Conservation (phyloP, 2,797 vertebrate genomes). For the Periparus ater region DNA sequence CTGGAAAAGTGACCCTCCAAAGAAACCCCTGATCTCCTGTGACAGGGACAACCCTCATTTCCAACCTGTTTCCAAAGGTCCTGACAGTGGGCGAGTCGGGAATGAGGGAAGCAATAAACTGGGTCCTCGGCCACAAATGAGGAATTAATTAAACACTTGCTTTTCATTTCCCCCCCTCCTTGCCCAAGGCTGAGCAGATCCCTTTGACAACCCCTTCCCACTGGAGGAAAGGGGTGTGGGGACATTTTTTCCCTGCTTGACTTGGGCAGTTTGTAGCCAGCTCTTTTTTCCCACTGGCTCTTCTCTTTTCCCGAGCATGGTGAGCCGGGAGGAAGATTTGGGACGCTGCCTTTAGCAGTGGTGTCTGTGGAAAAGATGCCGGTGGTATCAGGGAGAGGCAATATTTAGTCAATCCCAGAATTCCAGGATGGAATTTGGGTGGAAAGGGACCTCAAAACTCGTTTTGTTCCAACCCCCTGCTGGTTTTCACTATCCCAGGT, state of each 20-base stretch:
- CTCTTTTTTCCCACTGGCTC: not conserved
- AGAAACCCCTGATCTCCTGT: not conserved
- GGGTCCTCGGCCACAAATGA: not conserved
- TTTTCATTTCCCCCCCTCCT: not conserved
- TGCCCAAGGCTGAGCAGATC: not conserved
- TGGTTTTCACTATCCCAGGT: fast-evolving
- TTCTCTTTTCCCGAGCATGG: fast-evolving
- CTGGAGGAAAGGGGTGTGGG: not conserved
- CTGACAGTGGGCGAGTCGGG: not conserved
- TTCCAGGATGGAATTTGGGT: not conserved
- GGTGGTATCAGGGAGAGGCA: fast-evolving
- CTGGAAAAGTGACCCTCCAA: not conserved
- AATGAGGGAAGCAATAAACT: not conserved
- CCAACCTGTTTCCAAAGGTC: conserved; percentile 27
- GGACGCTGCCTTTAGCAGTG: fast-evolving
- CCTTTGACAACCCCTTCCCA: not conserved
- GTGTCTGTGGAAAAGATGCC: not conserved
- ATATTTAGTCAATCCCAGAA: not conserved
- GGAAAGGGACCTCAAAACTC: not conserved
- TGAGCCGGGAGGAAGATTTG: not conserved
- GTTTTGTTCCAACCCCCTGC: not conserved
- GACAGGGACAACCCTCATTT: conserved; percentile 26
- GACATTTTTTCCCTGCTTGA: no score
- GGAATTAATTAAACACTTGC: conserved; percentile 64
- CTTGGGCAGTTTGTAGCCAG: not conserved